Conservation (phyloP, 2,888 invertebrate genomes). For the Heteropelma amictum region DNA sequence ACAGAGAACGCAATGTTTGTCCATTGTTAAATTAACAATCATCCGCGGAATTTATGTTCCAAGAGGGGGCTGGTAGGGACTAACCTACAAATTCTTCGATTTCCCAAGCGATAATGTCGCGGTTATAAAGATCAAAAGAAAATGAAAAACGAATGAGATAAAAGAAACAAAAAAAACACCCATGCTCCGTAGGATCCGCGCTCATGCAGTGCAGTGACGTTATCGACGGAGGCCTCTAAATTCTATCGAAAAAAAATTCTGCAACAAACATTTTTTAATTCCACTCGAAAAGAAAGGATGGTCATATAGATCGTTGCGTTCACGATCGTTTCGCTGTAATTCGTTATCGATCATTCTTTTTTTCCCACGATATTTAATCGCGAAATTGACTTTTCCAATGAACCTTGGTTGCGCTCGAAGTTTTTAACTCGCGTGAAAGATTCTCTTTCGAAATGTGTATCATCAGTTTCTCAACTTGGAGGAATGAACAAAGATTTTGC, state of each 20-base stretch:
- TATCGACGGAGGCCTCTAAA: too few relatives aligned
- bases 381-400: neutral
- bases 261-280: too few relatives aligned
- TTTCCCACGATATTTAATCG: neutral
- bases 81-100: constrained; percentile 40
- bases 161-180: constrained; percentile 4
- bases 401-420: neutral
- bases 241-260: too few relatives aligned
- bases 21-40: constrained; percentile 8
- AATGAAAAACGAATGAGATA: neutral
- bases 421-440: too few relatives aligned
- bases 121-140: neutral
- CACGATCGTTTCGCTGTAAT: too few relatives aligned
- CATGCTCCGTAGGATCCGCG: neutral
- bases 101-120: constrained; percentile 41
- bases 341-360: too few relatives aligned
- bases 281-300: too few relatives aligned
- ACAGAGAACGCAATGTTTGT: constrained; percentile 34
- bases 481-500: too few relatives aligned
- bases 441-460: too few relatives aligned
- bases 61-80: neutral
- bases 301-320: too few relatives aligned
- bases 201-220: constrained; percentile 2
- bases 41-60: neutral
- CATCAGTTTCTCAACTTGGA: too few relatives aligned